A percentile compares a stretch with the other conserved stretches of the same genome.
Conservation (phyloP, 2,888 invertebrate species). For the Luperina nickerlii region DNA sequence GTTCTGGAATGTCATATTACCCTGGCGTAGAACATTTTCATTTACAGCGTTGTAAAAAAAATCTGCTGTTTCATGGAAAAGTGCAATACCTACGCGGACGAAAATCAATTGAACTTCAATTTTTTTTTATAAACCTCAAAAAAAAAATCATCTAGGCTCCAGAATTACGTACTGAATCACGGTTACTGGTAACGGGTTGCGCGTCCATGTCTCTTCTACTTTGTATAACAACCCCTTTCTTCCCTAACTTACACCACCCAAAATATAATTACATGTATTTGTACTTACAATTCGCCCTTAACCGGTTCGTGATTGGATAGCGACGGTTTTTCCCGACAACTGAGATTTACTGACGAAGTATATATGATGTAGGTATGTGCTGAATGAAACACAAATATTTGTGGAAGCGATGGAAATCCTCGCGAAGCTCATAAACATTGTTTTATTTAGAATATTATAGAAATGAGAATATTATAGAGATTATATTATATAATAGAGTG, state of each 20-base stretch:
- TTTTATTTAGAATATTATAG: slow-evolving; percentile 13
- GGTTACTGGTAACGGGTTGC: too few relatives aligned
- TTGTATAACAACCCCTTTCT: neutral
- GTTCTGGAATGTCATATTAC: too few relatives aligned
- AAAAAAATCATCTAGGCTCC: too few relatives aligned
- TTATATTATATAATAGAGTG: too few relatives aligned
- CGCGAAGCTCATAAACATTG: slow-evolving; percentile 18
- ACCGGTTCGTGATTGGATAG: slow-evolving; percentile 56
- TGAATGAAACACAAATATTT: slow-evolving; percentile 35
- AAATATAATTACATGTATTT: slow-evolving; percentile 56
- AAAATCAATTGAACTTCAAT: too few relatives aligned
- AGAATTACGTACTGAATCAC: too few relatives aligned
- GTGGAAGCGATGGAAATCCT: neutral
- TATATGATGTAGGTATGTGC: slow-evolving; percentile 2
- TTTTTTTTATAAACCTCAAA: too few relatives aligned
- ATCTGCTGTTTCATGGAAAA: too few relatives aligned
- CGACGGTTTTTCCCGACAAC: slow-evolving; percentile 27
- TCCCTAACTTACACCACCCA: slow-evolving; percentile 30
- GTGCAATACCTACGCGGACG: too few relatives aligned
- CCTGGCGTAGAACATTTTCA: too few relatives aligned
- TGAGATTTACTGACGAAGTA: slow-evolving; percentile 7
- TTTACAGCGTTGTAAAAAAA: too few relatives aligned
- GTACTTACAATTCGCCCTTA: slow-evolving; percentile 40
- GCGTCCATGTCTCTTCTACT: neutral
- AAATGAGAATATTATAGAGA: too few relatives aligned